Evolutionary conservation across 2,797 vertebrate species (phyloP), one percentile per base, ranked within the genome.

Genomic region (Lutjanus campechanus): DNA sequence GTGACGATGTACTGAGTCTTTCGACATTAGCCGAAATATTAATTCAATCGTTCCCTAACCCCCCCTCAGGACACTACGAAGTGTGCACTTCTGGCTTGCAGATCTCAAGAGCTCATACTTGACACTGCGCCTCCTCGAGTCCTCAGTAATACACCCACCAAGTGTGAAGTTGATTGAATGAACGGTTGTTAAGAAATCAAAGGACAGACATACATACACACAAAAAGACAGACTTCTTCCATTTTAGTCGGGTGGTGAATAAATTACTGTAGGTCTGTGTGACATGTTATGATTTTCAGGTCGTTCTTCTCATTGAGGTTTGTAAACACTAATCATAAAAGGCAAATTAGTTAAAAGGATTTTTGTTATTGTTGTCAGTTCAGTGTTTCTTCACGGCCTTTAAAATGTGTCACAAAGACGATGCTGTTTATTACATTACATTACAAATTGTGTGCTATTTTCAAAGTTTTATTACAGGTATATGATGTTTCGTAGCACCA

Each of bases 381-480:
- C 41, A 5, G 41, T 40, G 47, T 11, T 43, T 54, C 63, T 44
- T 20, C 9, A 4, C 59, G 8, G 40, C 55, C n/a, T 58, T 61
- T 12, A 44, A n/a, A 53, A 65, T 62, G 17, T 58, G 59, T 55
- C n/a, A 71, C 17, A 17, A 20, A 44, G 12, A 51, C 46, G 58
- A 5, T 7, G 1, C 9, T n/a, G 56, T 69, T 76, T n/a, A 64
- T 55, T 47, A 59, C 11, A 55, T 59, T 15, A 22, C 41, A 29
- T 43, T 46, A 44, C 1, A 51, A 50, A 60, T 7, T 15, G 8
- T 60, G n/a, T 0, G 1, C 7, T 53, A 17, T 25, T 25, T 7
- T 40, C n/a, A 40, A 25, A 25, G 12, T 66, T 72, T 66, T 56
- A 55, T 77, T 55, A 77, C 50, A 46, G 44, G 17, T 84, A 69